Percentiles rank a stretch among this genome's conserved stretches.
Conservation (phyloP, 1,140 invertebrate genomes). For the Zaprionus tsacasi region DNA sequence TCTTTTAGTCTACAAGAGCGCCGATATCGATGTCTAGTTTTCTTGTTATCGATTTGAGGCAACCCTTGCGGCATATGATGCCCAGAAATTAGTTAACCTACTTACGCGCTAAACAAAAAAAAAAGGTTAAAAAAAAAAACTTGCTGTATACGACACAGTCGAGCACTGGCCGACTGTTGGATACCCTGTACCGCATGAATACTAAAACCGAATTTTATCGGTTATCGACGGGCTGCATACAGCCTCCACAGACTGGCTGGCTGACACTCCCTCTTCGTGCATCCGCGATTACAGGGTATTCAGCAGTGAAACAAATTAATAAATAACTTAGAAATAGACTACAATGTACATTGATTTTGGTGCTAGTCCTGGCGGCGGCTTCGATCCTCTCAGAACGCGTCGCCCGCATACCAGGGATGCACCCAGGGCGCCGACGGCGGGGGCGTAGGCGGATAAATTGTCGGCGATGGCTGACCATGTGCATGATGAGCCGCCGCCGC, state of each 20-base stretch:
- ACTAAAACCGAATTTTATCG: neutral
- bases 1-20: conserved; percentile 7
- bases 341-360: conserved; percentile 27
- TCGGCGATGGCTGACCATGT: conserved; percentile 81
- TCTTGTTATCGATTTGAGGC: conserved; percentile 43
- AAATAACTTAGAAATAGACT: conserved; percentile 26
- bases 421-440: conserved; percentile 83
- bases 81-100: conserved; percentile 74
- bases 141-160: conserved; percentile 4
- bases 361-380: neutral
- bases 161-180: neutral
- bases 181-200: neutral
- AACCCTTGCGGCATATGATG: conserved; percentile 62
- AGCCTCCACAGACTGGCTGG: no score
- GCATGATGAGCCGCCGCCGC: conserved; percentile 64
- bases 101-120: conserved; percentile 60
- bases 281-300: neutral
- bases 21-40: conserved; percentile 23
- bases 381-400: conserved; percentile 65
- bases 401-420: conserved; percentile 83
- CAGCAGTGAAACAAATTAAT: conserved; percentile 4
- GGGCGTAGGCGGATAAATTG: conserved; percentile 83
- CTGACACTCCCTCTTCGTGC: neutral
- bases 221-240: neutral
- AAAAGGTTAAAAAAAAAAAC: conserved; percentile 28